Conservation (phyloP, 2,113 vertebrate species). For the Myrmecophaga tridactyla region DNA sequence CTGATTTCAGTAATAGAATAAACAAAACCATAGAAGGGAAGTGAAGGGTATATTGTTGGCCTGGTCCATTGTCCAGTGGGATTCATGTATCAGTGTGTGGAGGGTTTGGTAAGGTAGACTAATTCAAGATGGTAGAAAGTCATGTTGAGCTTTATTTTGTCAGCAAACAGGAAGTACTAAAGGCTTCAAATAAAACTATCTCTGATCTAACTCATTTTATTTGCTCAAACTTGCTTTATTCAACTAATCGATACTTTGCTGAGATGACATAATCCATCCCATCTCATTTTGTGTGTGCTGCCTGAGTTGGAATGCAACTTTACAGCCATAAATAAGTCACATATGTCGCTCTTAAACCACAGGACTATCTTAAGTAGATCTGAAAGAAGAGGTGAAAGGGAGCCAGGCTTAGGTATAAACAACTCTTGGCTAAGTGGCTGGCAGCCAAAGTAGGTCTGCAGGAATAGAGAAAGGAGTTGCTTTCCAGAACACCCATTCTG, state of each 20-base stretch:
- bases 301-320: not conserved
- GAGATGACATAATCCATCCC: not conserved
- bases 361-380: not conserved
- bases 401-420: not conserved
- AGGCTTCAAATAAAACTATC: not conserved
- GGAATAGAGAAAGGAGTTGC: not conserved
- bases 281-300: not conserved
- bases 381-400: not conserved
- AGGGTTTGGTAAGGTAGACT: not conserved
- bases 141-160: not conserved
- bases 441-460: not conserved
- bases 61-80: not conserved
- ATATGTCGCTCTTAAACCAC: not conserved
- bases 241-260: not conserved
- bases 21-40: not conserved
- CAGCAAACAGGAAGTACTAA: not conserved
- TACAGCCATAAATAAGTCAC: not conserved
- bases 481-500: not conserved
- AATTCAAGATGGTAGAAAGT: not conserved
- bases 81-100: not conserved
- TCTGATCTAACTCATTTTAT: not conserved
- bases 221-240: not conserved
- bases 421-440: not conserved
- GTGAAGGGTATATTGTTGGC: not conserved
- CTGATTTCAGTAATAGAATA: not conserved